A percentile compares a stretch with the other conserved stretches of the same genome.
Evolutionary conservation across 1,140 invertebrate genomes (phyloP).

Genomic region (Neelides sp.): DNA sequence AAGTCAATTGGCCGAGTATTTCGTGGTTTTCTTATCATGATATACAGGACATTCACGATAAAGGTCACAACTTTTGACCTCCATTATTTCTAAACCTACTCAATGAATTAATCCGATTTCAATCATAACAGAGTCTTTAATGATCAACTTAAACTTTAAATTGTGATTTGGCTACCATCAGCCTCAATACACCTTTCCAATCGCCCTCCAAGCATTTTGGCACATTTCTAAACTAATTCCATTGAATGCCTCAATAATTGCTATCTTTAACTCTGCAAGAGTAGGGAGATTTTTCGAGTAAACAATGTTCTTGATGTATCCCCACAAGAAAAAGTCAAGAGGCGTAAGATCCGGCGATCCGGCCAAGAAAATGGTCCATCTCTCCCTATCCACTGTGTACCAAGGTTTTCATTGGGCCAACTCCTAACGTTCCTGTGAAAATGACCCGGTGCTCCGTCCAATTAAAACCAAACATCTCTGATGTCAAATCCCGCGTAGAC

Average conservation of each 20-base stretch:
- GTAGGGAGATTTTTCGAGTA: conserved; percentile 12
- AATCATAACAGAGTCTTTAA: too few species aligned
- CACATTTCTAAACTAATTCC: not conserved
- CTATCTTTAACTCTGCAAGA: not conserved
- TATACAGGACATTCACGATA: too few species aligned
- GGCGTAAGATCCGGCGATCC: conserved; percentile 37
- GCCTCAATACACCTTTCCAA: too few species aligned
- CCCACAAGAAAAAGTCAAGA: conserved; percentile 38
- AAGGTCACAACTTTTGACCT: too few species aligned
- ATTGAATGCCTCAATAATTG: not conserved
- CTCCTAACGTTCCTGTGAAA: conserved; percentile 31
- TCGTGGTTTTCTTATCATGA: too few species aligned
- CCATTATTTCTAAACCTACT: too few species aligned
- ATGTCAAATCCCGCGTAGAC: not conserved
- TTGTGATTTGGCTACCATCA: too few species aligned
- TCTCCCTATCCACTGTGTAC: conserved; percentile 36
- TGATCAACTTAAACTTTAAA: too few species aligned
- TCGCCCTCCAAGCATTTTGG: too few species aligned
- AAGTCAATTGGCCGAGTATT: too few species aligned
- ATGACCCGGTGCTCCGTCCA: conserved; percentile 37
- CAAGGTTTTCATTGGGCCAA: conserved; percentile 34
- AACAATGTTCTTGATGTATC: conserved; percentile 34
- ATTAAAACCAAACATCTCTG: conserved; percentile 32
- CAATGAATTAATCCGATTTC: too few species aligned
- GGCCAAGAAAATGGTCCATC: conserved; percentile 36